Percentiles rank a stretch among this genome's conserved stretches.
These are phyloP conservation scores for Natator depressus DNA, from an alignment of 2,113 vertebrate species.

Conservation along the genomic window DNA sequence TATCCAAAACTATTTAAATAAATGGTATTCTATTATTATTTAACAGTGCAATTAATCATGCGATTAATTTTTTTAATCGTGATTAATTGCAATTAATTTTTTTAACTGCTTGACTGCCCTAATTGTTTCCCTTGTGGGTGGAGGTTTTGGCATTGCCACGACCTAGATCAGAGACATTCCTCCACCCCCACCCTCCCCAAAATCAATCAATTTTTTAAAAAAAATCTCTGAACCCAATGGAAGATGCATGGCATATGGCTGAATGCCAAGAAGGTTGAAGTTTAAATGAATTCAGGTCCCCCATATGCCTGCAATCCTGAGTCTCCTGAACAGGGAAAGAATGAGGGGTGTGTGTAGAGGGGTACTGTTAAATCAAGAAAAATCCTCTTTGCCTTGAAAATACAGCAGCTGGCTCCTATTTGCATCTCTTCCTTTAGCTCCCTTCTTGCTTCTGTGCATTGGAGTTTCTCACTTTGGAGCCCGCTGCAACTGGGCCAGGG, in stretches of 20 bases:
- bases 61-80: too few relatives aligned
- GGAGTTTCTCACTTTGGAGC: background rate
- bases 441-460: background rate
- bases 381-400: background rate
- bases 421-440: background rate
- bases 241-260: background rate
- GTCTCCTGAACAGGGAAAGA: background rate
- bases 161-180: background rate
- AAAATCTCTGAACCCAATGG: background rate
- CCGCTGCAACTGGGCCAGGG: background rate
- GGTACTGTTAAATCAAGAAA: background rate
- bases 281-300: background rate
- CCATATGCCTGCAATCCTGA: background rate
- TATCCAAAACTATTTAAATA: too few relatives aligned
- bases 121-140: background rate
- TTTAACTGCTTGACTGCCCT: too few relatives aligned
- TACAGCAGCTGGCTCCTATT: background rate
- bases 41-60: too few relatives aligned
- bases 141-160: background rate
- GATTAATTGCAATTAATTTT: too few relatives aligned
- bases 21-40: too few relatives aligned
- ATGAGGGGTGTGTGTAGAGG: background rate
- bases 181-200: background rate
- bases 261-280: background rate
- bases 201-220: background rate